Percentiles rank a stretch among this genome's conserved stretches.
Evolutionary conservation across 2,888 invertebrate genomes (phyloP).

Genomic region (Laothoe populi): DNA sequence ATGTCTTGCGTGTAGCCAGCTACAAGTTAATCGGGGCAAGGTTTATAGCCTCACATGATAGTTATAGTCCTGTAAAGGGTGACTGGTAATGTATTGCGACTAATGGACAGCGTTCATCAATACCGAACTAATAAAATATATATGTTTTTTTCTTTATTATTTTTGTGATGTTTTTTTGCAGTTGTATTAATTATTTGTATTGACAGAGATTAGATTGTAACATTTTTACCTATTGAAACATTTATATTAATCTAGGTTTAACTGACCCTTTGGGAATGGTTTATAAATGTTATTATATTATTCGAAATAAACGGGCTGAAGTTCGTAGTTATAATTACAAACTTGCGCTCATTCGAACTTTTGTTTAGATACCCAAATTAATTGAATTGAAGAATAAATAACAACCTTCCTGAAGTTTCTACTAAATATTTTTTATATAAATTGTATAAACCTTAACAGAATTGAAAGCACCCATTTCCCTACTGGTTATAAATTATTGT

Average conservation of each 20-base stretch:
- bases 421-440: too few relatives aligned
- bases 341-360: too few relatives aligned
- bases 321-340: too few relatives aligned
- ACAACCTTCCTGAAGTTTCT: too few relatives aligned
- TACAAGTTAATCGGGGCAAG: slow-evolving; percentile 63
- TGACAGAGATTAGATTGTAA: neutral
- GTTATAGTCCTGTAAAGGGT: slow-evolving; percentile 68
- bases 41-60: slow-evolving; percentile 64
- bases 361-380: too few relatives aligned
- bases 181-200: neutral
- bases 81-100: slow-evolving; percentile 60
- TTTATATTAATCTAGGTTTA: too few relatives aligned
- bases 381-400: too few relatives aligned
- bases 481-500: slow-evolving; percentile 34
- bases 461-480: slow-evolving; percentile 31
- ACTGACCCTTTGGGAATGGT: neutral
- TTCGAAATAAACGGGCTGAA: neutral
- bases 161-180: neutral
- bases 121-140: slow-evolving; percentile 35
- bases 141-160: slow-evolving; percentile 7
- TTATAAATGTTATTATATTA: neutral
- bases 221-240: neutral
- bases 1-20: slow-evolving; percentile 50
- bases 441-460: neutral
- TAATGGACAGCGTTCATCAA: slow-evolving; percentile 46